Conservation (phyloP, 2,888 invertebrate species). For the Tineola bisselliella region DNA sequence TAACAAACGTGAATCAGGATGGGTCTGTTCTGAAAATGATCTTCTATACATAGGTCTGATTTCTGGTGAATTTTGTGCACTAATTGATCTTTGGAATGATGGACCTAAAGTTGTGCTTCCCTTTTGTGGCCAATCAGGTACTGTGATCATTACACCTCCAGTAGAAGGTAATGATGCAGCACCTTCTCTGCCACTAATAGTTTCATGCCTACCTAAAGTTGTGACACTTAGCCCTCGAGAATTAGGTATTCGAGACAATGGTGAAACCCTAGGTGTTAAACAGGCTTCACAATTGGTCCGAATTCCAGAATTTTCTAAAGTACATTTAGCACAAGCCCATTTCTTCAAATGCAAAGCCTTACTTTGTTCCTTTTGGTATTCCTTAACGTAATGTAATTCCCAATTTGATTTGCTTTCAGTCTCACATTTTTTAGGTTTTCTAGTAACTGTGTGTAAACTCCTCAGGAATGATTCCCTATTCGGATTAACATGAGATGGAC, state of each 20-base stretch:
- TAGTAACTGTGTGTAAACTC: conserved; percentile 54
- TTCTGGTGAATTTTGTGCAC: conserved; percentile 58
- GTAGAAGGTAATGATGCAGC: conserved; percentile 56
- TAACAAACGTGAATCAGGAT: conserved; percentile 38
- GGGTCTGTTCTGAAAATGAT: conserved; percentile 58
- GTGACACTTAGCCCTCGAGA: conserved; percentile 55
- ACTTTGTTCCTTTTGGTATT: conserved; percentile 56
- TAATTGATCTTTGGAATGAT: conserved; percentile 46
- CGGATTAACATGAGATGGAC: conserved; percentile 30
- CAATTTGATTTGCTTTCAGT: conserved; percentile 55
- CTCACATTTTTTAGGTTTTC: conserved; percentile 54
- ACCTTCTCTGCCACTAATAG: conserved; percentile 38
- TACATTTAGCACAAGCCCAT: conserved; percentile 81
- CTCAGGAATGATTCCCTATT: conserved; percentile 48
- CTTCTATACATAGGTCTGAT: conserved; percentile 54
- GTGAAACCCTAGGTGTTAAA: conserved; percentile 70
- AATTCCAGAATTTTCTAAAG: conserved; percentile 75
- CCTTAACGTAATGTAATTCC: conserved; percentile 58
- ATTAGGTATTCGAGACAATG: conserved; percentile 45
- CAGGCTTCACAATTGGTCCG: conserved; percentile 79
- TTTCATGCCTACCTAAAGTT: conserved; percentile 54
- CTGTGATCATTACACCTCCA: conserved; percentile 71
- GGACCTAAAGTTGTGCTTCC: conserved; percentile 37
- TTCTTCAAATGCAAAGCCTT: conserved; percentile 53
- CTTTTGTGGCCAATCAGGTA: conserved; percentile 70